Evolutionary conservation across 2,113 vertebrate species (phyloP).

Genomic region (Dermatemys mawii): DNA sequence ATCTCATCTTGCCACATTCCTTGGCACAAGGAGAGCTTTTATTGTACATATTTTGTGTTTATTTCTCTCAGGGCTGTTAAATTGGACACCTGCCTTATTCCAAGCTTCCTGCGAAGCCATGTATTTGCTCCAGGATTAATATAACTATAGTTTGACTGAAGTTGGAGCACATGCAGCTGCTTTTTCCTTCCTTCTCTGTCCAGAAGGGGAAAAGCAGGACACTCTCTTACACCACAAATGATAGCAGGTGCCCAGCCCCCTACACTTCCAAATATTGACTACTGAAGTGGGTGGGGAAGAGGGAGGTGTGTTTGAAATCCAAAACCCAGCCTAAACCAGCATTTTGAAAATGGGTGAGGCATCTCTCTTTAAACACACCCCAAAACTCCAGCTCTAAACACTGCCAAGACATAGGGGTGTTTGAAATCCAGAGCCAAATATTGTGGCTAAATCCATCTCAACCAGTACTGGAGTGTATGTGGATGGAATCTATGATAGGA

Average conservation of each 20-base stretch:
- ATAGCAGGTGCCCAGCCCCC: background rate
- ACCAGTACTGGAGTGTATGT: background rate
- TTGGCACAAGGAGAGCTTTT: background rate
- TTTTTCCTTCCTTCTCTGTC: background rate
- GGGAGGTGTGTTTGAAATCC: background rate
- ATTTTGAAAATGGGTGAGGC: background rate
- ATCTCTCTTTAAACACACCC: background rate
- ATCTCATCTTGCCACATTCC: background rate
- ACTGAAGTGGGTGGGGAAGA: background rate
- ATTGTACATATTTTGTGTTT: background rate
- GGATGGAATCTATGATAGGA: background rate
- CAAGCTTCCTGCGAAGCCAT: background rate
- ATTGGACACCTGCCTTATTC: background rate
- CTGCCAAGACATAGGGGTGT: background rate
- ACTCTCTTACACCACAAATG: background rate
- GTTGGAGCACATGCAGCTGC: background rate
- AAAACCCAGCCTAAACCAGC: background rate
- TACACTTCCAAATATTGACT: background rate
- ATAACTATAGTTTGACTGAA: background rate
- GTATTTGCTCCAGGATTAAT: background rate
- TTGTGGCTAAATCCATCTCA: background rate
- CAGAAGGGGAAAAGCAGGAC: background rate
- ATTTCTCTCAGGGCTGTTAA: background rate
- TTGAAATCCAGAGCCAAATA: background rate
- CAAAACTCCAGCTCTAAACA: background rate